Evolutionary conservation across 2,113 vertebrate species (phyloP).

Genomic region (Megalops atlanticus): DNA sequence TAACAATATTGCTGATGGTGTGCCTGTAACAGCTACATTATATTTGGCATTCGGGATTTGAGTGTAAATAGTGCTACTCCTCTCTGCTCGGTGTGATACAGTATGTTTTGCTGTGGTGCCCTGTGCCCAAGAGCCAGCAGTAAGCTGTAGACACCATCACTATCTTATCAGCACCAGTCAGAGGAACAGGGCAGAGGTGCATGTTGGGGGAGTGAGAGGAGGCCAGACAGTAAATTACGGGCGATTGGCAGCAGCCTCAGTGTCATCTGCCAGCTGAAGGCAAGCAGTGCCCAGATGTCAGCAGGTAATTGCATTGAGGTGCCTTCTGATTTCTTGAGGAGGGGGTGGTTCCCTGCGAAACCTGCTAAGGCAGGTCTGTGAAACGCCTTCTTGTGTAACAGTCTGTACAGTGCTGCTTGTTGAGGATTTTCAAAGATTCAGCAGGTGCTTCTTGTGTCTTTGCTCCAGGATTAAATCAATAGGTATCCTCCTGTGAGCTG

Average conservation of each 20-base stretch:
- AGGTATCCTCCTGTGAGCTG: too few relatives aligned
- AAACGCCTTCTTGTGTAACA: too few relatives aligned
- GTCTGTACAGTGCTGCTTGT: not conserved
- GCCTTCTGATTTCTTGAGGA: slow-evolving; percentile 17
- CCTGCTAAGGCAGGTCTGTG: not conserved
- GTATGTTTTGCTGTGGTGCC: not conserved
- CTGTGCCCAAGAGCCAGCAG: not conserved
- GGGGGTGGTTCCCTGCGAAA: slow-evolving; percentile 3
- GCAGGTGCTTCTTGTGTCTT: not conserved
- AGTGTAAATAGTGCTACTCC: not conserved
- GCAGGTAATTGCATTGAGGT: slow-evolving; percentile 21
- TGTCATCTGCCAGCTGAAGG: slow-evolving; percentile 8
- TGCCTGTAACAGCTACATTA: too few relatives aligned
- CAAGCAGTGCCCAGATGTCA: slow-evolving; percentile 17
- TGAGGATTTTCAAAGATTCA: not conserved
- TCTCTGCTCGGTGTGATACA: not conserved
- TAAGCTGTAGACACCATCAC: not conserved
- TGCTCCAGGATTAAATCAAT: not conserved
- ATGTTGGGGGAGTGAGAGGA: not conserved
- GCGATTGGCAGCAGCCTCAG: slow-evolving; percentile 9
- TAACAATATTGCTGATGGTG: too few relatives aligned
- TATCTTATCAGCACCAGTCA: slow-evolving; percentile 2
- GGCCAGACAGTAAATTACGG: slow-evolving; percentile 14
- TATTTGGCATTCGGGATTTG: not conserved
- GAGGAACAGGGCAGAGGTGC: not conserved